These are phyloP conservation scores for Limnephilus auricula DNA, from an alignment of 2,888 invertebrate species.

Conservation along the genomic window DNA sequence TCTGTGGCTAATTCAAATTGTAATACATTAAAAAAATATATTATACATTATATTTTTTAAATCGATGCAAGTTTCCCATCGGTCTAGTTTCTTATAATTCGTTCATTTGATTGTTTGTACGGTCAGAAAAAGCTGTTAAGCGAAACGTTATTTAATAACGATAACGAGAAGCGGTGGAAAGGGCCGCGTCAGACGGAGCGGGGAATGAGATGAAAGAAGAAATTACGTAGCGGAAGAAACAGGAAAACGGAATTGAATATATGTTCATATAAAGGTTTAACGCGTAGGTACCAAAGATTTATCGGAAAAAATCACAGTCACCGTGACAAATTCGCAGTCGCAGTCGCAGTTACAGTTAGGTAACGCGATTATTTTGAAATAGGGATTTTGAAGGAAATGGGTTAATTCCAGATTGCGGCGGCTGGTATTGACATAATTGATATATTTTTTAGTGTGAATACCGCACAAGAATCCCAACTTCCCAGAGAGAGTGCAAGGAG, in stretches of 20 bases:
- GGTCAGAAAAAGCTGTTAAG: background rate
- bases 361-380: background rate
- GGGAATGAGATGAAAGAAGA: background rate
- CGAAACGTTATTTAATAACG: constrained; percentile 26
- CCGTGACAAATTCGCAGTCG: too few species aligned
- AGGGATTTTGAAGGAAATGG: too few species aligned
- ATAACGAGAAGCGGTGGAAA: constrained; percentile 26
- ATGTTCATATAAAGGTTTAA: background rate
- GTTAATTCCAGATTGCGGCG: too few species aligned
- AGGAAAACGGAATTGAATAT: background rate
- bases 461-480: too few species aligned
- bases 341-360: background rate
- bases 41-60: too few species aligned
- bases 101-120: constrained; percentile 9
- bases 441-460: too few species aligned
- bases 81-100: constrained; percentile 33
- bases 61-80: background rate
- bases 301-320: background rate
- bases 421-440: too few species aligned
- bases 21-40: too few species aligned
- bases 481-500: too few species aligned
- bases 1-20: too few species aligned
- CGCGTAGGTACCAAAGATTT: background rate
- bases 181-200: background rate
- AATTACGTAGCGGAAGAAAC: background rate